Conservation (phyloP, 2,797 vertebrate genomes). For the Crax fasciolata region DNA sequence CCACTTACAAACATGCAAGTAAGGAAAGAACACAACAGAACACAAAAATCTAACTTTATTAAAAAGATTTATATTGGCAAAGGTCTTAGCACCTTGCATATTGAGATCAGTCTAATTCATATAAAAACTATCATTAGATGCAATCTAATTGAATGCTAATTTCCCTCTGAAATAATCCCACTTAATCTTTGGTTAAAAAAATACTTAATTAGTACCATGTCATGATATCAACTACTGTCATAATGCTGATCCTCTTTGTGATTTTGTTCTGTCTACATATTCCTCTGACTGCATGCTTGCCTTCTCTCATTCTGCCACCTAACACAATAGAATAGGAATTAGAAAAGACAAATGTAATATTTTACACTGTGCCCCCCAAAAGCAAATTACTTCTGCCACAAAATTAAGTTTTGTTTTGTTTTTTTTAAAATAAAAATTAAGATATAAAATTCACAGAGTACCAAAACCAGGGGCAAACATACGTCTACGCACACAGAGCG, state of each 20-base stretch:
- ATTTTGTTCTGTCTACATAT: not conserved
- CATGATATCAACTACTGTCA: not conserved
- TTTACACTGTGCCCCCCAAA: not conserved
- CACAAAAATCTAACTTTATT: not conserved
- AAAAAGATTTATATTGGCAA: not conserved
- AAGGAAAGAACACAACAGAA: not conserved
- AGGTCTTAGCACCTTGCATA: not conserved
- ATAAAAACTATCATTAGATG: not conserved
- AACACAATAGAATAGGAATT: not conserved
- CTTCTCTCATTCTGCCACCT: not conserved
- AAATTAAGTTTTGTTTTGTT: not conserved
- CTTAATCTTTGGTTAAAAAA: not conserved
- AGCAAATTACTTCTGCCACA: not conserved
- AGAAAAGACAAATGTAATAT: not conserved
- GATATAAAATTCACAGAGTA: not conserved
- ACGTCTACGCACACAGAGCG: accelerated
- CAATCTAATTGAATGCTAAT: not conserved
- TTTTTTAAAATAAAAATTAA: not conserved
- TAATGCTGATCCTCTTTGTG: not conserved
- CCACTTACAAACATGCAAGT: not conserved
- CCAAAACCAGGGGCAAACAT: not conserved
- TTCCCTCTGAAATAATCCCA: not conserved
- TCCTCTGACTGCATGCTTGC: not conserved
- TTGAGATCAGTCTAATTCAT: not conserved
- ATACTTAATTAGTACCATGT: not conserved